Evolutionary conservation across 2,888 invertebrate species (phyloP), one percentile per base, ranked within the genome.

Genomic region (Sphaerophoria taeniata): DNA sequence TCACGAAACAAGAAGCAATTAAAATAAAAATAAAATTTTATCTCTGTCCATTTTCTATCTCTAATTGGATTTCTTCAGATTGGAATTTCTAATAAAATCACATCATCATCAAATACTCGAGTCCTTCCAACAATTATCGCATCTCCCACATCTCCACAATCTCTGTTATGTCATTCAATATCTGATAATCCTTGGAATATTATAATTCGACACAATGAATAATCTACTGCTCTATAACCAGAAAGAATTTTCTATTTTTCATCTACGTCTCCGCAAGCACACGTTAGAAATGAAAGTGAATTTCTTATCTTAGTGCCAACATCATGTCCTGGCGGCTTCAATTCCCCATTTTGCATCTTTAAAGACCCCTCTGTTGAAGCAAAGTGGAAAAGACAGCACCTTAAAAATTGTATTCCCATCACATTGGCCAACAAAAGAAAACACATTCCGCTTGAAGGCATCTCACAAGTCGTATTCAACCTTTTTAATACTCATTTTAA

Each of bases 261-360:
- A 53, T 39, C 12, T 4, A 24, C 24, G 24, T 24, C 1, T 24
- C 1, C 24, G 1, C 1, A 24, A 2, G 31, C 56, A 36, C 71
- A 80, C 84, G 80, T 84, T 80, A 69, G 61, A 75, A 67, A 84
- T 69, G 79, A 75, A 76, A 84, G 72, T 72, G 80, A 84, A 69
- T 80, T 84, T 39, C 84, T 84, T 80, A 84, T 84, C 84, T 76
- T 61, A 43, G 60, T 72, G 49, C 36, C 55, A 79, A 61, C 84
- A 80, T 34, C 72, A 55, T 47, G 43, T 43, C 31, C 61, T 33
- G 33, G 34, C 56, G 36, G 14, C 14, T 34, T 6, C 11, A 6
- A 16, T 3, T 34, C 43, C 7, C 7, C 14, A 11, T 43, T 12
- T 43, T 43, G 3, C 12, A 43, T 43, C 12, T 31, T 6, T 11